Evolutionary conservation across 2,888 invertebrate species (phyloP).

Genomic region (Punctoribates punctum): DNA sequence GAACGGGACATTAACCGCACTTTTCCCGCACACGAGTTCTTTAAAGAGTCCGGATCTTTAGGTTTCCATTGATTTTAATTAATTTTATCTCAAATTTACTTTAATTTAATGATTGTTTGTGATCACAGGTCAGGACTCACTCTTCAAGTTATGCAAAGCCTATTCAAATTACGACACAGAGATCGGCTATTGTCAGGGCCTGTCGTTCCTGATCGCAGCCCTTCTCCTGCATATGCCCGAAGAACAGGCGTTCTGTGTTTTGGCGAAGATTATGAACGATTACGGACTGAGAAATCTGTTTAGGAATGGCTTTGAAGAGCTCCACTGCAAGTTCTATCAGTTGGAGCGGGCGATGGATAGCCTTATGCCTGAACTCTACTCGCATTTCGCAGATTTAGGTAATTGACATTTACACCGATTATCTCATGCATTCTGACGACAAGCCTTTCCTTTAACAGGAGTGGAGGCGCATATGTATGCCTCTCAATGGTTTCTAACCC

Average conservation of each 20-base stretch:
- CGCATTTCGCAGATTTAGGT: constrained; percentile 63
- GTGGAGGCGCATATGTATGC: constrained; percentile 86
- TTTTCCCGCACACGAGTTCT: constrained; percentile 97
- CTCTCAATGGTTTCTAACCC: constrained; percentile 98
- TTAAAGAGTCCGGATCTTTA: constrained; percentile 75
- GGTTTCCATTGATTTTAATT: constrained; percentile 1
- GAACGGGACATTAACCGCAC: constrained; percentile 95
- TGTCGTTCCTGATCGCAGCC: constrained; percentile 95
- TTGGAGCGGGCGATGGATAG: constrained; percentile 83
- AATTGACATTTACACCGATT: constrained; percentile 50
- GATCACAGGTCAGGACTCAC: constrained; percentile 82
- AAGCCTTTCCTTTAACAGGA: constrained; percentile 53
- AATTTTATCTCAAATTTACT: background rate
- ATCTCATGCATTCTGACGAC: constrained; percentile 75
- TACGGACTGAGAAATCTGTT: constrained; percentile 91
- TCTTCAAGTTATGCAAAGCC: constrained; percentile 89
- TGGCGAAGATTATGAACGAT: constrained; percentile 95
- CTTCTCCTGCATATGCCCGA: constrained; percentile 97
- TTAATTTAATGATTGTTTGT: background rate
- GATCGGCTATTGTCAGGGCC: constrained; percentile 97
- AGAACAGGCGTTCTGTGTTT: constrained; percentile 95
- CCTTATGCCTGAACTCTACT: constrained; percentile 56
- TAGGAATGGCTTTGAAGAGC: constrained; percentile 92
- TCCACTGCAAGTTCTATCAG: constrained; percentile 91
- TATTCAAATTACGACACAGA: constrained; percentile 96